Evolutionary conservation across 1,140 invertebrate species (phyloP).

Genomic region (Muscidifurax raptorellus): DNA sequence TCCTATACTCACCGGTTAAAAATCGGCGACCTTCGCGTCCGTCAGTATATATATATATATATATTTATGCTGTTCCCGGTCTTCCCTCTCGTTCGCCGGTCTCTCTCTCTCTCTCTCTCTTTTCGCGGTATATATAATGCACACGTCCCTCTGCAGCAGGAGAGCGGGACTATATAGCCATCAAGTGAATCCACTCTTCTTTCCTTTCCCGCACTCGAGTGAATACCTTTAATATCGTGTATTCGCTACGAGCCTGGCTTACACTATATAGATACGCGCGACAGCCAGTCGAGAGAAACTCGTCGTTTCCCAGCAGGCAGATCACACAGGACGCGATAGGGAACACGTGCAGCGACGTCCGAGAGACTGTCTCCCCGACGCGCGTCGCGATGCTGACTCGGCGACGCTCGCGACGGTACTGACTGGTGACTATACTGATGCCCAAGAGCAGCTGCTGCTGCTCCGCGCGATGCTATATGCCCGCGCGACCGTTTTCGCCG

Average conservation of each 20-base stretch:
- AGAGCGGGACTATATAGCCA: not conserved
- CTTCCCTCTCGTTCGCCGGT: not conserved
- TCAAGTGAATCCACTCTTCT: not conserved
- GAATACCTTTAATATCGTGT: too few relatives aligned
- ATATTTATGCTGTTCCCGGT: not conserved
- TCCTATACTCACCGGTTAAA: not conserved
- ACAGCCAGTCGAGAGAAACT: too few relatives aligned
- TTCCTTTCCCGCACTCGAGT: not conserved
- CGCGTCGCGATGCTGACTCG: constrained; percentile 52
- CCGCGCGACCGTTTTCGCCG: not conserved
- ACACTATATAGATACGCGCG: too few relatives aligned
- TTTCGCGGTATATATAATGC: too few relatives aligned
- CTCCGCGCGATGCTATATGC: not conserved
- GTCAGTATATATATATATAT: too few relatives aligned
- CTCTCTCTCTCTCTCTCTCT: not conserved
- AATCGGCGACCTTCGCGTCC: not conserved
- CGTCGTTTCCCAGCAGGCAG: too few relatives aligned
- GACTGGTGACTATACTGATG: too few relatives aligned
- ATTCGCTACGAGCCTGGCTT: too few relatives aligned
- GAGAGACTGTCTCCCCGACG: constrained; percentile 45
- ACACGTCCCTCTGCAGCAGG: not conserved
- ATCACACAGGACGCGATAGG: not conserved
- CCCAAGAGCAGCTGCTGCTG: constrained; percentile 20
- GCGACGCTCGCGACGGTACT: constrained; percentile 66
- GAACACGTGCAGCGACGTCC: not conserved